These are phyloP conservation scores for Zaprionus camerounensis DNA, from an alignment of 1,140 invertebrate genomes.

Conservation along the genomic window DNA sequence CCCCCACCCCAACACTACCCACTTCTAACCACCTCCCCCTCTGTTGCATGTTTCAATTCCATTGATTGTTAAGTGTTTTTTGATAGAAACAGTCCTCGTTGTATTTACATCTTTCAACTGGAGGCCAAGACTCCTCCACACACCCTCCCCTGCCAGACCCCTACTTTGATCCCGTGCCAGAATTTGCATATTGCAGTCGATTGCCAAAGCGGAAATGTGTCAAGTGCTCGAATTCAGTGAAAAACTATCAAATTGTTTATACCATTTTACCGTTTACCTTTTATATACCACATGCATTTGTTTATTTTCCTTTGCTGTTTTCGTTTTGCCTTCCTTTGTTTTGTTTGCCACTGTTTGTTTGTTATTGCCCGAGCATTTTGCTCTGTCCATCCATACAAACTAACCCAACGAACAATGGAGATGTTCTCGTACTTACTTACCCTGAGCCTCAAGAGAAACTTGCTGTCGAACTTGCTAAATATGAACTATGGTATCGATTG, in stretches of 20 bases:
- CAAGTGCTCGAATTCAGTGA: slow-evolving; percentile 39
- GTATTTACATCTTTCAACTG: slow-evolving; percentile 6
- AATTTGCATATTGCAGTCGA: slow-evolving; percentile 18
- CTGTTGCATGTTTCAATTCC: slow-evolving; percentile 17
- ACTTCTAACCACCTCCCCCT: not conserved
- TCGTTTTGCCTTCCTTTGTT: slow-evolving; percentile 16
- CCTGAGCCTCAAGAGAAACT: slow-evolving; percentile 1
- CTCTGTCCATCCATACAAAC: not conserved
- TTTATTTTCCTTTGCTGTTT: slow-evolving; percentile 19
- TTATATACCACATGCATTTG: slow-evolving; percentile 34
- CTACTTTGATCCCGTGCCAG: slow-evolving; percentile 30
- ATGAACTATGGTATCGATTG: slow-evolving; percentile 34
- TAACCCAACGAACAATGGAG: slow-evolving; percentile 18
- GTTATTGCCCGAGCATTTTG: not conserved
- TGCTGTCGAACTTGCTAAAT: slow-evolving; percentile 7
- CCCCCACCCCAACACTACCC: not conserved
- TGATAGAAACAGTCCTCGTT: slow-evolving; percentile 5
- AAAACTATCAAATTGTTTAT: slow-evolving; percentile 14
- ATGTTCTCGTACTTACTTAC: slow-evolving; percentile 1
- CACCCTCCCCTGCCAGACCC: not conserved
- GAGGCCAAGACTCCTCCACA: not conserved
- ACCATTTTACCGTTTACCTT: slow-evolving; percentile 20
- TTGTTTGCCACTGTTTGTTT: slow-evolving; percentile 20
- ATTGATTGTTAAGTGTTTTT: slow-evolving; percentile 14
- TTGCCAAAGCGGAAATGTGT: slow-evolving; percentile 62